A percentile compares a stretch with the other conserved stretches of the same genome.
These are phyloP conservation scores for Dryadula phaetusa DNA, from an alignment of 2,888 invertebrate species.

Conservation along the genomic window DNA sequence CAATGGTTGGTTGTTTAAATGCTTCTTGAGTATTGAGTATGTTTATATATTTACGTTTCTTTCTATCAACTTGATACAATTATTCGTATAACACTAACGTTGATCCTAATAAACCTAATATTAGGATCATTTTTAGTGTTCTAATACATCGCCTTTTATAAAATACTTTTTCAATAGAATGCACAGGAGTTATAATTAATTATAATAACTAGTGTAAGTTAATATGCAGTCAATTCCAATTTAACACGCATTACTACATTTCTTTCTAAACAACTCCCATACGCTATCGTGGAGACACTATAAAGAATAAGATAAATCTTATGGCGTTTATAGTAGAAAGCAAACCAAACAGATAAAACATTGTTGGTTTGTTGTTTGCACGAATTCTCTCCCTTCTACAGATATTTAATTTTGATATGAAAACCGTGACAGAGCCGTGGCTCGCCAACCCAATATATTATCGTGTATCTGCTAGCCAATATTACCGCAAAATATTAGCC, in stretches of 20 bases:
- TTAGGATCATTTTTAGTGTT: too few species aligned
- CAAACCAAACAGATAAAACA: conserved; percentile 46
- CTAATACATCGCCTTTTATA: too few species aligned
- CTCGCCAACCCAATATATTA: conserved; percentile 73
- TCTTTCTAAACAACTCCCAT: neutral
- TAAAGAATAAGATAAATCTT: conserved; percentile 31
- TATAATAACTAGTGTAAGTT: neutral
- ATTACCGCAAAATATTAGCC: conserved; percentile 80
- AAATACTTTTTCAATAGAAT: neutral
- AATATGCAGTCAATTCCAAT: neutral
- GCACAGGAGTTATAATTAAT: neutral
- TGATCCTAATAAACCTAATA: too few species aligned
- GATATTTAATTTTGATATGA: conserved; percentile 83
- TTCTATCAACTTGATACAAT: too few species aligned
- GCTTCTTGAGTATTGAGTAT: too few species aligned
- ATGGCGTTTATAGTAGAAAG: conserved; percentile 40
- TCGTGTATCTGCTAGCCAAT: conserved; percentile 76
- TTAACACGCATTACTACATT: neutral
- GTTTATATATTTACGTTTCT: too few species aligned
- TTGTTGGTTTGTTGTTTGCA: conserved; percentile 36
- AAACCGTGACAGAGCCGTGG: conserved; percentile 66
- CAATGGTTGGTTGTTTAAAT: too few species aligned
- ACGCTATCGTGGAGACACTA: conserved; percentile 6
- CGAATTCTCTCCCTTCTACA: conserved; percentile 54
- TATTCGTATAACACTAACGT: too few species aligned